Evolutionary conservation across 2,888 invertebrate species (phyloP).

Genomic region (Erannis defoliaria): DNA sequence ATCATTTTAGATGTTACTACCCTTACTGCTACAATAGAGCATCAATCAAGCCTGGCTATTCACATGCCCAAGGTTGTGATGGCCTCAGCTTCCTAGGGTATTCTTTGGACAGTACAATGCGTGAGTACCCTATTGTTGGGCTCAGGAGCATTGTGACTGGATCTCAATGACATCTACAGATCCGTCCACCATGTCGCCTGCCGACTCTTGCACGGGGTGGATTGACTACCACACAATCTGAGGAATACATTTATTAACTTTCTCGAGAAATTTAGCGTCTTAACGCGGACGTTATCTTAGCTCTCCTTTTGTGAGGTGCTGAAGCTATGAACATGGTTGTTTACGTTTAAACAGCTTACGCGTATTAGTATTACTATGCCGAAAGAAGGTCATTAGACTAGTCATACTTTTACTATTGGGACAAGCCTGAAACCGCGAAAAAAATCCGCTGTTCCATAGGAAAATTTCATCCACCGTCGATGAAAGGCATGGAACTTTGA

Average conservation of each 20-base stretch:
- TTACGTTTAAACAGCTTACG: too few relatives aligned
- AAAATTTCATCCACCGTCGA: too few relatives aligned
- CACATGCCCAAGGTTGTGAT: constrained; percentile 78
- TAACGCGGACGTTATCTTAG: neutral
- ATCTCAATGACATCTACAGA: constrained; percentile 82
- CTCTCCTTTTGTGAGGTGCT: neutral
- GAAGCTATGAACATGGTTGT: too few relatives aligned
- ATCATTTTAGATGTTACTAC: constrained; percentile 4
- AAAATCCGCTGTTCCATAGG: too few relatives aligned
- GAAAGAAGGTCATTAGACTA: too few relatives aligned
- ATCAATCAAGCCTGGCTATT: constrained; percentile 56
- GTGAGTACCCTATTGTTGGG: constrained; percentile 70
- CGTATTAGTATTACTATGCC: too few relatives aligned
- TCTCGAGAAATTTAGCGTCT: neutral
- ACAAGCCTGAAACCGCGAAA: too few relatives aligned
- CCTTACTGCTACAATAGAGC: constrained; percentile 19
- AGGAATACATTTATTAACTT: neutral
- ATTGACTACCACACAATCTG: too few relatives aligned
- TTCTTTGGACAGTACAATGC: constrained; percentile 82
- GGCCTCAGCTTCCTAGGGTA: constrained; percentile 75
- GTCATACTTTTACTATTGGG: too few relatives aligned
- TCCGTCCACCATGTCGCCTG: constrained; percentile 57
- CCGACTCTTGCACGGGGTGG: constrained; percentile 18
- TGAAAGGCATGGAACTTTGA: too few relatives aligned
- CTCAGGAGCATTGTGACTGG: constrained; percentile 39